Evolutionary conservation across 2,888 invertebrate species (phyloP), one percentile per base, ranked within the genome.

Genomic region (Hydropsyche betteni): DNA sequence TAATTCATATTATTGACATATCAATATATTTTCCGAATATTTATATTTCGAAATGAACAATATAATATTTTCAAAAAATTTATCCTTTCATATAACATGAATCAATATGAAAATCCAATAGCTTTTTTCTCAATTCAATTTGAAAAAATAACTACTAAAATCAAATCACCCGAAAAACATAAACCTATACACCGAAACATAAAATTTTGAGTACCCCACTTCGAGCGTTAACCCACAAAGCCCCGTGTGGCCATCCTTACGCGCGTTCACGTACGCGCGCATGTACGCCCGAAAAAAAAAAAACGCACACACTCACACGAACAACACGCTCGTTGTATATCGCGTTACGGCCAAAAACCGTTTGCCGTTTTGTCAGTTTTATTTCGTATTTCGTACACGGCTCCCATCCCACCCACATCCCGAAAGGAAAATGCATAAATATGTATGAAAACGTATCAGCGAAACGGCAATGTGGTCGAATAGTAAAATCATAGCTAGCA

Each of bases 331-430:
- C 34, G 53, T 52, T 70, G 33, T 64, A 58, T 50, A 72, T 55
- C 72, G 61, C 58, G 50, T 55, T 61, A 72, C 72, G 72, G 72
- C 58, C 38, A 72, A 72, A 44, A 61, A 72, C 72, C 72, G 58
- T 72, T 72, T 58, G 72, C 72, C 55, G 72, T 72, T 72, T 72
- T 72, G 72, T 61, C 72, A 61, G 72, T 72, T 72, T 75, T 77
- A 78, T 78, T 74, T 76, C 53, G 76, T 78, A 78, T 78, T 78
- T 78, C 72, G 58, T 74, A 74, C 78, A 78, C 78, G 78, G 61
- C 69, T 44, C 74, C 75, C 52, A 50, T 8, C 44, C 44, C 44
- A 4, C 44, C 44, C 44, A 6, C 44, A 44, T 44, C 44, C 44
- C 7, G 10, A 76, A 69, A 69, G 74, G 74, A 75, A 71, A 76